These are phyloP conservation scores for Melanostoma scalare DNA, from an alignment of 2,888 invertebrate species.

Conservation along the genomic window DNA sequence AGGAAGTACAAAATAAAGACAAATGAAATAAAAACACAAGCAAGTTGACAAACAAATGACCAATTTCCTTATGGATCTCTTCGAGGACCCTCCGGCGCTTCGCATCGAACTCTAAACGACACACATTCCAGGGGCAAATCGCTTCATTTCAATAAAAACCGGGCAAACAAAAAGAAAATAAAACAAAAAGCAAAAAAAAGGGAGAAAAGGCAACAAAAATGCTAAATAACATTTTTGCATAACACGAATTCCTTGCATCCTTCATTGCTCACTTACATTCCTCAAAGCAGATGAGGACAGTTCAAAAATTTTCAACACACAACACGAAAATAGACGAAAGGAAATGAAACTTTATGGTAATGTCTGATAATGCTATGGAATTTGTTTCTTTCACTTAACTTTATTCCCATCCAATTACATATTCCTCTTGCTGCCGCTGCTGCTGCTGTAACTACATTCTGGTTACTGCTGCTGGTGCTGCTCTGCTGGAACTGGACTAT, in stretches of 20 bases:
- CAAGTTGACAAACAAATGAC: conserved; percentile 54
- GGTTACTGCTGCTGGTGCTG: too few relatives aligned
- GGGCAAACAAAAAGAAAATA: neutral
- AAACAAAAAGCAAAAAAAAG: conserved; percentile 14
- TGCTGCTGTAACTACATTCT: neutral
- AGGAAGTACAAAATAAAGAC: neutral
- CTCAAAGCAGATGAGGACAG: conserved; percentile 16
- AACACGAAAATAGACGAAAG: conserved; percentile 48
- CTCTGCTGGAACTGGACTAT: too few relatives aligned
- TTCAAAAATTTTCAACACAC: conserved; percentile 53
- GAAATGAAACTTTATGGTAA: conserved; percentile 69
- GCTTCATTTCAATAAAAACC: conserved; percentile 22
- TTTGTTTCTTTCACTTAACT: conserved; percentile 72
- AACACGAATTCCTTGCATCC: conserved; percentile 45
- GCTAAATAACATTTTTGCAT: conserved; percentile 45
- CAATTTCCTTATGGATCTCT: conserved; percentile 52
- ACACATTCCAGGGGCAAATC: conserved; percentile 29
- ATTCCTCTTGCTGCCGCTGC: conserved; percentile 28
- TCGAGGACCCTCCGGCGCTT: conserved; percentile 16
- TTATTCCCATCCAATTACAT: conserved; percentile 71
- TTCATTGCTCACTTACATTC: neutral
- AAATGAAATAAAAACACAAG: conserved; percentile 24
- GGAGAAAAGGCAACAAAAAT: conserved; percentile 25
- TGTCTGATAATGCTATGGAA: conserved; percentile 70
- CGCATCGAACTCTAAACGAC: conserved; percentile 31